Evolutionary conservation across 2,797 vertebrate species (phyloP).

Genomic region (Hydrophis major): DNA sequence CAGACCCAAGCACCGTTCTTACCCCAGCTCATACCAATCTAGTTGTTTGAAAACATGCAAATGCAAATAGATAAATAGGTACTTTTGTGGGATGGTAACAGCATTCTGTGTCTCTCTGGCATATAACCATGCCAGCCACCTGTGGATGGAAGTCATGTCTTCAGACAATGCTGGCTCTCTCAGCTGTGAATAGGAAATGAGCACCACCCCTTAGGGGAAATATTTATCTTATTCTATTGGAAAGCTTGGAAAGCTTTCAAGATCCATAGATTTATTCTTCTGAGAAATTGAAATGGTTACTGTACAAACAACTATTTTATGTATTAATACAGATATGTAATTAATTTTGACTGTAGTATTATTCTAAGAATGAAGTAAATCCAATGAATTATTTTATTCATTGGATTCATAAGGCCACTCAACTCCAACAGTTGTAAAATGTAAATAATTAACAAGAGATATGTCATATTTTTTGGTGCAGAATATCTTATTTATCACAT

Average conservation of each 20-base stretch:
- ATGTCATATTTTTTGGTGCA: not conserved
- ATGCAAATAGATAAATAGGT: not conserved
- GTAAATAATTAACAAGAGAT: not conserved
- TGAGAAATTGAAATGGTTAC: not conserved
- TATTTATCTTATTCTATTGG: not conserved
- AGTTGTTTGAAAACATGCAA: not conserved
- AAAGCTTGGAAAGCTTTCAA: not conserved
- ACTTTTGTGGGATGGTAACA: not conserved
- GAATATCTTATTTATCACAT: not conserved
- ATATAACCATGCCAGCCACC: not conserved
- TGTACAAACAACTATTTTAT: not conserved
- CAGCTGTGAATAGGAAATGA: not conserved
- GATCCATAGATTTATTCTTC: not conserved
- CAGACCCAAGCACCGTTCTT: not conserved
- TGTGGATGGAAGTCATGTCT: not conserved
- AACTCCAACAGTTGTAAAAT: not conserved
- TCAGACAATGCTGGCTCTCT: not conserved
- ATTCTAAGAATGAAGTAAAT: not conserved
- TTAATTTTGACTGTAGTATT: not conserved
- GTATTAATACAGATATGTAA: not conserved
- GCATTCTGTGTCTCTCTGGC: not conserved
- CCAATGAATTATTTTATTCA: not conserved
- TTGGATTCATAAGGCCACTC: not conserved
- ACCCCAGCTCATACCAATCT: not conserved
- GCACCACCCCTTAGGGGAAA: no score